Evolutionary conservation across 2,113 vertebrate genomes (phyloP).

Genomic region (Aegithalos caudatus): DNA sequence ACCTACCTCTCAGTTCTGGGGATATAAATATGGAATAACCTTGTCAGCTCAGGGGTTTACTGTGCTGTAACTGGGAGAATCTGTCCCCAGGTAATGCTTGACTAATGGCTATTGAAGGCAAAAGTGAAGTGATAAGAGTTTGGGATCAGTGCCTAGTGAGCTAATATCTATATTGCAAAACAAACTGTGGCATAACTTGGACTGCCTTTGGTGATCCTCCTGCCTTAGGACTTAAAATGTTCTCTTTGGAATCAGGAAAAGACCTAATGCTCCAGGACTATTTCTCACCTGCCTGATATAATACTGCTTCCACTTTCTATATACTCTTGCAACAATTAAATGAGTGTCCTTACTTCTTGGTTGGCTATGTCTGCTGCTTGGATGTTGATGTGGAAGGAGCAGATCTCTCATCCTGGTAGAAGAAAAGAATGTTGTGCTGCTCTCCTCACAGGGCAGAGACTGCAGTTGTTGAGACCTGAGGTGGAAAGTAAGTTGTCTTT

Average conservation of each 20-base stretch:
- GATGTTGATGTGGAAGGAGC: background rate
- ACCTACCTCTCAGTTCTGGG: background rate
- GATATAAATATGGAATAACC: background rate
- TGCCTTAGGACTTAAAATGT: background rate
- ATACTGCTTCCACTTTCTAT: background rate
- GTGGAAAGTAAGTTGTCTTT: background rate
- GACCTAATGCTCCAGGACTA: background rate
- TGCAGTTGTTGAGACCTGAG: background rate
- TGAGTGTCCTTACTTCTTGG: background rate
- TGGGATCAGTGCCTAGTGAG: background rate
- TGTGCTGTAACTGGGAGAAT: background rate
- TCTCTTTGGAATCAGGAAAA: background rate
- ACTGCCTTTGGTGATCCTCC: background rate
- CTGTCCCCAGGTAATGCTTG: background rate
- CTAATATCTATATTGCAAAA: background rate
- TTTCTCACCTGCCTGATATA: background rate
- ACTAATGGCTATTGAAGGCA: background rate
- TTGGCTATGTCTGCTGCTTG: accelerated
- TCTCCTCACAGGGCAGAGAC: background rate
- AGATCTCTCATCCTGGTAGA: background rate
- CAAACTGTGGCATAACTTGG: background rate
- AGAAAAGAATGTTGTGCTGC: background rate
- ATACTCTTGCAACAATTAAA: background rate
- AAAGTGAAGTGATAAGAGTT: background rate
- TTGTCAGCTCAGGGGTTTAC: background rate